Evolutionary conservation across 1,140 invertebrate species (phyloP).

Genomic region (Drosophila pseudoananassae): DNA sequence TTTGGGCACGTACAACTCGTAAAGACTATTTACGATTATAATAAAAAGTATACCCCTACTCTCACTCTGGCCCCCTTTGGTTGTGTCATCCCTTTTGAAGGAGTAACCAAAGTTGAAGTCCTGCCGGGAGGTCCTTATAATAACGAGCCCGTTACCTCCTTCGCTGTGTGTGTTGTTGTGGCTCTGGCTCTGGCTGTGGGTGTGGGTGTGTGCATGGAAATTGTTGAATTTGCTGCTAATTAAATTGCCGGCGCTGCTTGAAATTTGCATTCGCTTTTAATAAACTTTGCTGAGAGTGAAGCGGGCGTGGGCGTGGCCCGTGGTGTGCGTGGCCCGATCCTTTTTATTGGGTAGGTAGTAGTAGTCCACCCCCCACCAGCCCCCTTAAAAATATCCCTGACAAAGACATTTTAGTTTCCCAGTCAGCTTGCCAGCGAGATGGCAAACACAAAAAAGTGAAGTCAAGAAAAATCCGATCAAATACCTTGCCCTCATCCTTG

Average conservation of each 20-base stretch:
- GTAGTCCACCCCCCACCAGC: too few relatives aligned
- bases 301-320: not conserved
- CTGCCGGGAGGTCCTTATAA: conserved; percentile 38
- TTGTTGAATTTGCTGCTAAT: conserved; percentile 80
- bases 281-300: conserved; percentile 49
- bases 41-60: conserved; percentile 72
- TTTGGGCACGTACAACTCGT: conserved; percentile 80
- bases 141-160: conserved; percentile 30
- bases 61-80: conserved; percentile 8
- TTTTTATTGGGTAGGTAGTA: too few relatives aligned
- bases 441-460: too few relatives aligned
- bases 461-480: conserved; percentile 5
- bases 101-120: conserved; percentile 47
- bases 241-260: conserved; percentile 62
- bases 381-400: conserved; percentile 42
- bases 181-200: not conserved
- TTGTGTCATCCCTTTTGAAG: conserved; percentile 45
- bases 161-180: not conserved
- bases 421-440: not conserved
- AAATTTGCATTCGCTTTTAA: conserved; percentile 78
- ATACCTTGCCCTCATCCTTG: not conserved
- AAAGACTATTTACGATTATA: conserved; percentile 83
- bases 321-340: not conserved
- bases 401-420: conserved; percentile 40
- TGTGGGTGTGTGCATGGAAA: conserved; percentile 58